Evolutionary conservation across 2,797 vertebrate species (phyloP), one percentile per base, ranked within the genome.

Genomic region (Pangasius macronema): DNA sequence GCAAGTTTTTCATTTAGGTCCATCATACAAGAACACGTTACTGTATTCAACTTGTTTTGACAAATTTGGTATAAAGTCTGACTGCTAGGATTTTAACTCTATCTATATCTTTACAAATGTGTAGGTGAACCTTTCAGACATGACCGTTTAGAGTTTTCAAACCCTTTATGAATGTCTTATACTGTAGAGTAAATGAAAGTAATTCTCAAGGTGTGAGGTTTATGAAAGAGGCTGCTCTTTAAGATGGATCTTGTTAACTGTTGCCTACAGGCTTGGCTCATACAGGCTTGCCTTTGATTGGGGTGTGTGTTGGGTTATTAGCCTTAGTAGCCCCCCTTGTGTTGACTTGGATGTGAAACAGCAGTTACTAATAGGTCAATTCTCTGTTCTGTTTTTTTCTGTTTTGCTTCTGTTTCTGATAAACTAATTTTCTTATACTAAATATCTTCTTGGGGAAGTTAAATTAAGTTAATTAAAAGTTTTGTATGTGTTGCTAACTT

Each of bases 341-440:
- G 81, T 76, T 77, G 42, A 24, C 80, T 53, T 67, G 59, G 76
- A 76, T 76, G 59, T 83, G 61, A 75, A 67, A n/a, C n/a, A 70
- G 14, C 33, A 55, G 49, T 51, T 14, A 22, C 81, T 46, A 51
- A 11, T 55, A n/a, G 30, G 46, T 57, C 49, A 65, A 65, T 75
- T 7, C 7, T 79, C 76, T 68, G 20, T 18, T 10, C 22, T 18
- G 3, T 20, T 77, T 20, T 18, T 30, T 18, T 18, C 3, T 51
- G 16, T 36, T 36, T 76, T 49, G 7, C 0, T 55, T 4, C 10
- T 1, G 11, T 80, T 57, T n/a, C 20, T 80, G 11, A 59, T 46
- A 36, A 22, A 79, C 18, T 4, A 9, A 61, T 18, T 42, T 27
- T 63, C 36, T 8, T 81, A 24, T 1, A 59, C 20, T 27, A 16